Base-by-base conservation (phyloP, 2,797 vertebrate genomes). In the Tangara arthus region DNA sequence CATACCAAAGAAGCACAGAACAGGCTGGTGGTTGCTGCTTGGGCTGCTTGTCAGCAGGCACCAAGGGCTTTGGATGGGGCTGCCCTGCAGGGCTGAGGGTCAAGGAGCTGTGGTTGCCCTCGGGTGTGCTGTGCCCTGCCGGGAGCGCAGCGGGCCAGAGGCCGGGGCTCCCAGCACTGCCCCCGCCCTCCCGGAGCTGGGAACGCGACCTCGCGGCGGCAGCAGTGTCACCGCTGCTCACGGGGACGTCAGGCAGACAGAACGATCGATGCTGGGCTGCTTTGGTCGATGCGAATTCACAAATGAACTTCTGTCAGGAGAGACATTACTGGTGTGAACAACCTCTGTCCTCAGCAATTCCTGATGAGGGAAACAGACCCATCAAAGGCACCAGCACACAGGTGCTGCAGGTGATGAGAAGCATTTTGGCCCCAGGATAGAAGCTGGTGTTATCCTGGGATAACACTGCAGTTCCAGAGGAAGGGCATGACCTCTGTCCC, bases 71-170 rank as follows among this genome's bases (percentile, higher is more conserved):
- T 2, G 4, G 30, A 17, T 9, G 11, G 12, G 65, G 64, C 50
- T 64, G 82, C 34, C 46, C 59, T 15, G 60, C 3, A 2, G 61
- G 53, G 32, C 49, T 9, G 47, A 7, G 60, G 50, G 19, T 35
- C 9, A 0, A n/a, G 68, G 49, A 53, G 64, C 47, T 34, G 77
- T 0, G 2, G 60, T 0, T 42, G 61, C 65, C 72, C 61, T 27
- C 23, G 0, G 3, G 20, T 0, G 5, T 2, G 5, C 44, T 65
- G 0, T 42, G 4, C 65, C 44, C 47, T 2, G 47, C 46, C 0
- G 3, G 27, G 37, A 76, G 56, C 11, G 8, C 39, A 15, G 50
- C 53, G 6, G n/a, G 3, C 0, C 6, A 2, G 69, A 8, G 71
- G 47, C 52, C 32, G 3, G 55, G 84, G 14, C 52, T 13, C 11